Evolutionary conservation across 2,888 invertebrate genomes (phyloP).

Genomic region (Diachrysia chrysitis): DNA sequence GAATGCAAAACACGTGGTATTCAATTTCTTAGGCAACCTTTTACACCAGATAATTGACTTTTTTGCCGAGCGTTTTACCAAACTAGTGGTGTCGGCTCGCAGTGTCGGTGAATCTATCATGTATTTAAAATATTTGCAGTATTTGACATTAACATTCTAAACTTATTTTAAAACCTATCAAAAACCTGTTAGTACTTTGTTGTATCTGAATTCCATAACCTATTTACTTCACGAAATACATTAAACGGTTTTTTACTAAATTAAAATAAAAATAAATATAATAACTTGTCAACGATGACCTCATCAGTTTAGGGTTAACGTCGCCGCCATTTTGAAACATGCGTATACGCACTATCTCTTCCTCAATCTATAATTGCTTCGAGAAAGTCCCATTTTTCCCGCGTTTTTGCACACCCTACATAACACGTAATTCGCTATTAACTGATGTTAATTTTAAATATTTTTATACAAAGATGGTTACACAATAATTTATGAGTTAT

Average conservation of each 20-base stretch:
- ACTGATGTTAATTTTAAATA: conserved; percentile 24
- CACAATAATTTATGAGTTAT: conserved; percentile 10
- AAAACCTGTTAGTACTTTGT: not conserved
- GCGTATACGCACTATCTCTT: conserved; percentile 64
- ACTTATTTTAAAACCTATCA: not conserved
- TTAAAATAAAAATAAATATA: conserved; percentile 11
- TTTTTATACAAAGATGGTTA: conserved; percentile 24
- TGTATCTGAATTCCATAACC: not conserved
- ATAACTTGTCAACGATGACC: conserved; percentile 43
- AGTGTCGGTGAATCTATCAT: not conserved
- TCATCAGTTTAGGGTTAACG: conserved; percentile 45
- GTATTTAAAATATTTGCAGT: not conserved
- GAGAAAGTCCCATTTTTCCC: conserved; percentile 71
- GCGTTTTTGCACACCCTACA: conserved; percentile 68
- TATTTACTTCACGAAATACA: too few species aligned
- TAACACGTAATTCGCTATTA: conserved; percentile 41
- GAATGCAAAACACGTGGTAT: not conserved
- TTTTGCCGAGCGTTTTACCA: not conserved
- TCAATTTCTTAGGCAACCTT: conserved; percentile 4
- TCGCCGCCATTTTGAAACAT: conserved; percentile 60
- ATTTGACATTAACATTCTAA: not conserved
- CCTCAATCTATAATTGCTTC: conserved; percentile 70
- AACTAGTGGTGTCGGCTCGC: not conserved
- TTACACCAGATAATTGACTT: not conserved
- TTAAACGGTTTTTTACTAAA: too few species aligned